Evolutionary conservation across 2,797 vertebrate species (phyloP).

Genomic region (Pantherophis vulpinus): DNA sequence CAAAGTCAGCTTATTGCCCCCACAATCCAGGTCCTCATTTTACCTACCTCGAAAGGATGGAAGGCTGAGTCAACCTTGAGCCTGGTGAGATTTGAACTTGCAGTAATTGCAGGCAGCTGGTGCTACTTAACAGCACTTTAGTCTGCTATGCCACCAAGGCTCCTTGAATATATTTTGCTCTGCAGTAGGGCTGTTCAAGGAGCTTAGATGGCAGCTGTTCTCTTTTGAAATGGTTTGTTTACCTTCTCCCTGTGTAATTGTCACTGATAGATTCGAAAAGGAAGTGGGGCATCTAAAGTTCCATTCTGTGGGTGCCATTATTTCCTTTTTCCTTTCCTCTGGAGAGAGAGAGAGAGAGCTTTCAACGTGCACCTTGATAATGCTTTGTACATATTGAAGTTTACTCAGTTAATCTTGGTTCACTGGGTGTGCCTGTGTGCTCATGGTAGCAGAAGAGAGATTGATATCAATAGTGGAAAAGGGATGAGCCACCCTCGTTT

Average conservation of each 20-base stretch:
- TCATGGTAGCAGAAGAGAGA: conserved; percentile 24
- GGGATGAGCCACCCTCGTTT: neutral
- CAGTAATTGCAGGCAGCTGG: no score
- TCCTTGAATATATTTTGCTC: neutral
- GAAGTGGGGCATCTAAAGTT: neutral
- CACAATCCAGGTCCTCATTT: no score
- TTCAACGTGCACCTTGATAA: conserved; percentile 12
- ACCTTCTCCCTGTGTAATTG: neutral
- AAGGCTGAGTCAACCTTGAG: no score
- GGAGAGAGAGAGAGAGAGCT: neutral
- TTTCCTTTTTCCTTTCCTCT: neutral
- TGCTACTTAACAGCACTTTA: no score
- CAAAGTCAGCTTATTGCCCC: no score
- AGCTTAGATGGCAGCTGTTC: neutral
- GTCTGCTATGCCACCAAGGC: no score
- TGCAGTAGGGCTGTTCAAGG: neutral
- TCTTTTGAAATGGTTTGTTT: conserved; percentile 8
- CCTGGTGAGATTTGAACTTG: no score
- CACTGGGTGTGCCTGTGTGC: neutral
- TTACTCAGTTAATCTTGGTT: conserved; percentile 28
- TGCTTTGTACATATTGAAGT: conserved; percentile 18
- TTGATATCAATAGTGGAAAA: conserved; percentile 15
- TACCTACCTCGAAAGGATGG: no score
- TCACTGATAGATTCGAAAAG: conserved; percentile 4
- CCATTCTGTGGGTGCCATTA: conserved; percentile 4